phyloP scores from a whole-genome alignment of 1,140 invertebrate genomes.

The Drosophila lacteicornis region DNA sequence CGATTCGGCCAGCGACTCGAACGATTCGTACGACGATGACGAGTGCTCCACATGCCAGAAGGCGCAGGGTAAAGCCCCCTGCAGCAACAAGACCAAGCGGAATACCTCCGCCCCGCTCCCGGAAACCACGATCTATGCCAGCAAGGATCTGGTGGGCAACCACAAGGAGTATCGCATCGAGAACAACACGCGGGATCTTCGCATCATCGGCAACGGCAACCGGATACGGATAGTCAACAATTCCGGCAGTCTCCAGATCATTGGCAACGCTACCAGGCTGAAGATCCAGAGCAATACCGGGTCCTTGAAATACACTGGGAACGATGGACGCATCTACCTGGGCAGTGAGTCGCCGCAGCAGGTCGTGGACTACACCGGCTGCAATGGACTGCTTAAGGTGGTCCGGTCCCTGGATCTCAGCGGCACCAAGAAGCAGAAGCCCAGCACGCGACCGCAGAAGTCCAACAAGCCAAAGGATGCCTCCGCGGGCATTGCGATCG shows the following conservation, averaged over 20 bases:
- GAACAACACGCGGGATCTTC: constrained; percentile 63
- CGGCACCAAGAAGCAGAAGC: constrained; percentile 28
- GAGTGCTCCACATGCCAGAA: constrained; percentile 57
- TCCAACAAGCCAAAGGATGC: constrained; percentile 2
- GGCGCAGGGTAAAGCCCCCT: constrained; percentile 32
- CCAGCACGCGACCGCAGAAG: constrained; percentile 28
- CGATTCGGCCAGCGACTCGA: constrained; percentile 74
- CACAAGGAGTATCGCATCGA: constrained; percentile 81
- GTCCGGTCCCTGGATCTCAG: constrained; percentile 67
- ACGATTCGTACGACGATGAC: constrained; percentile 73
- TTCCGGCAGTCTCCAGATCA: constrained; percentile 64
- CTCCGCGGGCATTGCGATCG: constrained; percentile 48
- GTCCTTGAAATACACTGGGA: constrained; percentile 71
- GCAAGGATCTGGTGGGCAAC: constrained; percentile 76
- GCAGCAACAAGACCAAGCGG: constrained; percentile 39
- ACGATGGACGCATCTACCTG: constrained; percentile 78
- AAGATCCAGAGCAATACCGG: constrained; percentile 74
- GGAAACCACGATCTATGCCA: constrained; percentile 34
- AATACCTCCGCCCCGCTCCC: constrained; percentile 11
- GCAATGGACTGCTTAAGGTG: constrained; percentile 77
- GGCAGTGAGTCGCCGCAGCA: constrained; percentile 70
- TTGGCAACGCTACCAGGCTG: constrained; percentile 72
- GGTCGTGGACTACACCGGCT: constrained; percentile 75
- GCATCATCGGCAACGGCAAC: constrained; percentile 80
- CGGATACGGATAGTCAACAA: constrained; percentile 70